Base-by-base conservation (phyloP, 2,797 vertebrate genomes). In the Acomys russatus region DNA sequence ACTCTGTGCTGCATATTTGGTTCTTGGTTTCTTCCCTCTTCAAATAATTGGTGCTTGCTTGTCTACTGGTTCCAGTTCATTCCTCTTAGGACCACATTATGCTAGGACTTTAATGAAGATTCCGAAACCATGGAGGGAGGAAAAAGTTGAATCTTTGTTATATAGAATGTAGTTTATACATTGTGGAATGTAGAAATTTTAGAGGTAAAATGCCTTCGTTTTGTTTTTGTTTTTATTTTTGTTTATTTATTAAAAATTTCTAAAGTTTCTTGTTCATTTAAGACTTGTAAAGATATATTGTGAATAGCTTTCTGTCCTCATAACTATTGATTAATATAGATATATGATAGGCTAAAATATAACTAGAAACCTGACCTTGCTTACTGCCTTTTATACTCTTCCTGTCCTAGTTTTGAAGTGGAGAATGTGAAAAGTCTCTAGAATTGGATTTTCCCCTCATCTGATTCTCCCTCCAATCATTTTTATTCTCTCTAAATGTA, bases 31-130 rank as follows among this genome's bases (percentile, higher is more conserved):
- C 86, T 73, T 93, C 59, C 73, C n/a, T 83, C 44, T 93, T 54
- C 76, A 82, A 10, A 3, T 78, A 76, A 66, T 79, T 96, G 30
- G 20, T n/a, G 22, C 20, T 61, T 38, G 22, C 20, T 61, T 9
- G 35, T 63, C 71, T 44, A 22, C 2, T 89, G 3, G 88, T 94
- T 30, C 68, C 2, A 80, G 44, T 94, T 92, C 78, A 25, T 92
- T 93, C 95, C 83, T 74, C 44, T 85, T 91, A 73, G 91, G 56
- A 78, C 85, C 25, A 80, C 35, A 94, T 93, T 56, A 87, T 87
- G 73, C 33, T 77, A 85, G 28, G 92, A n/a, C 17, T 59, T 96
- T 97, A 94, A 33, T 91, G 44, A 95, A 97, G 74, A 94, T 38
- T 93, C 0, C 56, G 38, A 96, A 88, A 70, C 30, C 70, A 18